Evolutionary conservation across 2,888 invertebrate species (phyloP).

Genomic region (Electrophaes corylata): DNA sequence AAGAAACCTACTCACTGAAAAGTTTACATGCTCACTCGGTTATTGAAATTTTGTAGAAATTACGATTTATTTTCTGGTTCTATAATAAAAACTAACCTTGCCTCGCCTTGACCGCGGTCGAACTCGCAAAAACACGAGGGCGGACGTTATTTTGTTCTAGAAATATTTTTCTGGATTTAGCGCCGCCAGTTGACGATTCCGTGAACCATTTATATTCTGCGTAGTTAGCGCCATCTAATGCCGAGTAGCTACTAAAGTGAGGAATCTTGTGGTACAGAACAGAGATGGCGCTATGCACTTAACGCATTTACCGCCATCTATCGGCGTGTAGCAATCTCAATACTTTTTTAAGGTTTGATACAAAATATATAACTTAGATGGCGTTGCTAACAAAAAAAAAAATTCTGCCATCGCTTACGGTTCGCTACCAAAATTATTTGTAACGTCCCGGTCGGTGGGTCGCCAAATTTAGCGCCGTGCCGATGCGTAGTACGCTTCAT

Average conservation of each 20-base stretch:
- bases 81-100: slow-evolving; percentile 49
- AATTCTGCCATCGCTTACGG: slow-evolving; percentile 2
- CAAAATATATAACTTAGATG: slow-evolving; percentile 30
- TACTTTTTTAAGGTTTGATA: neutral
- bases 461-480: too few species aligned
- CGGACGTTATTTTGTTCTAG: slow-evolving; percentile 46
- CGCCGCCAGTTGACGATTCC: slow-evolving; percentile 46
- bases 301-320: slow-evolving; percentile 10
- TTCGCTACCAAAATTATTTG: slow-evolving; percentile 9
- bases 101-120: slow-evolving; percentile 59
- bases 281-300: slow-evolving; percentile 28
- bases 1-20: too few species aligned
- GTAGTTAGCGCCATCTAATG: neutral
- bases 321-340: neutral
- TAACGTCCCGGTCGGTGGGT: neutral
- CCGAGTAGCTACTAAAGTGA: too few species aligned
- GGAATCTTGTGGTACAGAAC: neutral
- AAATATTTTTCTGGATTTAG: slow-evolving; percentile 41
- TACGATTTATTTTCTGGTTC: slow-evolving; percentile 12
- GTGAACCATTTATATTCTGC: neutral
- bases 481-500: too few species aligned
- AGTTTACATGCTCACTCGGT: neutral
- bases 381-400: too few species aligned
- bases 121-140: slow-evolving; percentile 49
- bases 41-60: neutral